Evolutionary conservation across 2,797 vertebrate species (phyloP), one percentile per base, ranked within the genome.

Genomic region (Oreonectes daqikongensis): DNA sequence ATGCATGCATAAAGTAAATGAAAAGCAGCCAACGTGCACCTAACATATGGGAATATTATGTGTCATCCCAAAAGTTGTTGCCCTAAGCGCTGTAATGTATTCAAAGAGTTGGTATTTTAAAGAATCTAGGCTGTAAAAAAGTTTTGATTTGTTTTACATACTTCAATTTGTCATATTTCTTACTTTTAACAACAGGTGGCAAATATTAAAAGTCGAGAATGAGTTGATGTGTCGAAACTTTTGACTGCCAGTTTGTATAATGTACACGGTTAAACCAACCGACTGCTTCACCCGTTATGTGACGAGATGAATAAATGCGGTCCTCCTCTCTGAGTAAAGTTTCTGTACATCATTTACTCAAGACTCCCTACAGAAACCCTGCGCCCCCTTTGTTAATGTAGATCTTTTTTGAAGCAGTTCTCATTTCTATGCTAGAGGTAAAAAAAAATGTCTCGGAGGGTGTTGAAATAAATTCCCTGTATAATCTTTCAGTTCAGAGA

Each of bases 401-500:
- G 78, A 66, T 66, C 44, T 44, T 60, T 72, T 69, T 69, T 65
- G 38, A 79, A 77, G 66, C 59, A 11, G 14, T 18, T 52, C 65
- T 76, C 55, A 40, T 69, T 69, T 76, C 46, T 28, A 65, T 75
- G 74, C 22, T 57, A 61, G 70, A 69, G 30, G 55, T 68, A 32
- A 48, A 66, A 59, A 66, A 59, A 80, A 63, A 69, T 57, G 15
- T 79, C 66, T 71, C 57, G 0, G 50, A 42, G 60, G 46, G 28
- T 67, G 53, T 63, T 55, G 65, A 74, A 73, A 72, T 73, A 66
- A 79, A 81, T 79, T 50, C 63, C 48, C 53, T 48, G 66, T 63
- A 71, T 77, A 63, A 74, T 79, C 72, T 75, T 68, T 17, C 40
- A 77, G 77, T 68, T 70, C 55, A 59, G 38, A 60, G 78, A 55